phyloP scores from a whole-genome alignment of 2,797 vertebrate species.

The Etheostoma perlongum region DNA sequence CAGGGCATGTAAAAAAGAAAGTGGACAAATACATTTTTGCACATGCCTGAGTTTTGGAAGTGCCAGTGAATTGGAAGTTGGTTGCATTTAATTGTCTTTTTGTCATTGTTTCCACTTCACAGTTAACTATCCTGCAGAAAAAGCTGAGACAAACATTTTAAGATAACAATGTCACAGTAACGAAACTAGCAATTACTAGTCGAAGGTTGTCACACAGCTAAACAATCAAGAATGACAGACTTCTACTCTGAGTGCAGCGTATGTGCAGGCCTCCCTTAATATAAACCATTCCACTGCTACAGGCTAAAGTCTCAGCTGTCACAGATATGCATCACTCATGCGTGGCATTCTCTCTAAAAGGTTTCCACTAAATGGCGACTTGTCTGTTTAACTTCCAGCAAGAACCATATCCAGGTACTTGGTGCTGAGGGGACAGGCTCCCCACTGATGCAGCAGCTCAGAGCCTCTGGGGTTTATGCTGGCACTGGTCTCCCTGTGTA shows the following conservation, averaged over 20 bases:
- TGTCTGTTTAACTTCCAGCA: constrained; percentile 72
- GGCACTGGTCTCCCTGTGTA: constrained; percentile 58
- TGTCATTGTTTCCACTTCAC: neutral
- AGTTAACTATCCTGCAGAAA: neutral
- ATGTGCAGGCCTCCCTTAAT: constrained; percentile 57
- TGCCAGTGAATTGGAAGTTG: neutral
- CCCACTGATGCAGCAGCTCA: constrained; percentile 59
- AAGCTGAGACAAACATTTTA: constrained; percentile 11
- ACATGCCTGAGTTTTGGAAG: neutral
- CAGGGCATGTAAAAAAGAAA: neutral
- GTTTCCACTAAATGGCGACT: constrained; percentile 64
- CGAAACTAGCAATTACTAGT: constrained; percentile 26
- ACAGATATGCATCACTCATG: constrained; percentile 75
- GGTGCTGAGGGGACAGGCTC: constrained; percentile 44
- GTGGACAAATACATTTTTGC: neutral
- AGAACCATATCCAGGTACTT: constrained; percentile 72
- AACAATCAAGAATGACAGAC: constrained; percentile 47
- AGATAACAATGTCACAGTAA: constrained; percentile 5
- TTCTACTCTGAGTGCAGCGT: constrained; percentile 27
- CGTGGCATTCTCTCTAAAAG: constrained; percentile 75
- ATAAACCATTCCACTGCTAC: constrained; percentile 68
- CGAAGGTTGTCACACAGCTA: constrained; percentile 39
- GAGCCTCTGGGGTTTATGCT: constrained; percentile 71
- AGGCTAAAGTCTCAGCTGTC: constrained; percentile 68
- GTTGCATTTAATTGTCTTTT: neutral